A percentile compares a stretch with the other conserved stretches of the same genome.
Conservation (phyloP, 2,113 vertebrate species). For the Oreochromis tanganicae region DNA sequence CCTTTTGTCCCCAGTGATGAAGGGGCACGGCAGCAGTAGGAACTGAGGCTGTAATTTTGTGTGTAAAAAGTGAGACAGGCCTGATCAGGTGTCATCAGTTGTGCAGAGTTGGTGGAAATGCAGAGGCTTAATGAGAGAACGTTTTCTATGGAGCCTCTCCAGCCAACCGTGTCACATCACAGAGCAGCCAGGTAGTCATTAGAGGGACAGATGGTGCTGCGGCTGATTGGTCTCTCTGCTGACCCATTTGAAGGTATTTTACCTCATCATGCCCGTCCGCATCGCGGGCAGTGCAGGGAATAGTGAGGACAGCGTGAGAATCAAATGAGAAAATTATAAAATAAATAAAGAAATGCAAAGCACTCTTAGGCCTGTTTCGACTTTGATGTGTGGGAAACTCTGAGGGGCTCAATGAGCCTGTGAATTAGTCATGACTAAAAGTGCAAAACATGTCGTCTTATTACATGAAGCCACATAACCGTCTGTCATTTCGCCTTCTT, state of each 20-base stretch:
- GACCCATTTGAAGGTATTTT: conserved; percentile 61
- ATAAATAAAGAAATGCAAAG: conserved; percentile 23
- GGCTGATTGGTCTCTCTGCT: conserved; percentile 54
- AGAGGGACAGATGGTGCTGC: conserved; percentile 68
- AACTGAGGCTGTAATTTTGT: background rate
- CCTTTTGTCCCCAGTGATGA: background rate
- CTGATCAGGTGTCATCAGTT: conserved; percentile 9
- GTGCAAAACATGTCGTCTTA: background rate
- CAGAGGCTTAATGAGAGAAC: conserved; percentile 37
- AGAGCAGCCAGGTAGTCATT: conserved; percentile 65
- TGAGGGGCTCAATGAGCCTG: background rate
- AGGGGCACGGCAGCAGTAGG: background rate
- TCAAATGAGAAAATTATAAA: background rate
- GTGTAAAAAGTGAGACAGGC: background rate
- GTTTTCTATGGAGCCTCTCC: conserved; percentile 32
- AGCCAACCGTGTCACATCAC: conserved; percentile 49
- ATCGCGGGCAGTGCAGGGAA: background rate
- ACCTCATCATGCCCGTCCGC: conserved; percentile 27
- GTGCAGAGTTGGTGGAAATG: conserved; percentile 10
- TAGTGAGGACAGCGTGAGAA: background rate
- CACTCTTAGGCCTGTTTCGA: background rate
- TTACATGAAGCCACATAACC: background rate
- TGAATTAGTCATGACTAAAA: conserved; percentile 15
- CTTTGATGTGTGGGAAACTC: conserved; percentile 7
- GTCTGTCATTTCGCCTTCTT: background rate